Evolutionary conservation across 1,140 invertebrate species (phyloP).

Genomic region (Oryzaephilus surinamensis): DNA sequence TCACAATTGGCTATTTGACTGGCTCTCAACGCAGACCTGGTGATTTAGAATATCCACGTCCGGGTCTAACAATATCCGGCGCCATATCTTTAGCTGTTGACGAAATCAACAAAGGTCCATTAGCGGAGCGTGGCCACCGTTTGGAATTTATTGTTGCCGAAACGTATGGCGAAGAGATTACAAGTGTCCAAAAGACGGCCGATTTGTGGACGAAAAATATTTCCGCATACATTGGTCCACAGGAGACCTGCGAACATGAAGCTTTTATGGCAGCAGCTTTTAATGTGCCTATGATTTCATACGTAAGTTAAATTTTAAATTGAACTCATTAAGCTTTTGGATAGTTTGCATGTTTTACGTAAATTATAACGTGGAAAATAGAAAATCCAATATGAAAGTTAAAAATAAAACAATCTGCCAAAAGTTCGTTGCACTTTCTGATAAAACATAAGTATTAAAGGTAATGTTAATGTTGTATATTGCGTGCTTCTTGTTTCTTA

Average conservation of each 20-base stretch:
- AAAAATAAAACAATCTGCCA: no score
- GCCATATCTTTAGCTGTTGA: conserved; percentile 74
- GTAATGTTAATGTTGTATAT: no score
- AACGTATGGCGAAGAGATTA: conserved; percentile 81
- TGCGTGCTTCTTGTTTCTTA: no score
- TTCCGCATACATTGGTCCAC: conserved; percentile 85
- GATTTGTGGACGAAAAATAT: conserved; percentile 77
- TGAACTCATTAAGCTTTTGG: no score
- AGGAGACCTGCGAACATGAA: conserved; percentile 91
- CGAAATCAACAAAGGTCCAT: conserved; percentile 53
- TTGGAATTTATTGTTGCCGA: conserved; percentile 79
- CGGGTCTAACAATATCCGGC: conserved; percentile 64
- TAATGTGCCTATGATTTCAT: conserved; percentile 80
- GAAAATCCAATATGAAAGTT: no score
- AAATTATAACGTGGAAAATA: no score
- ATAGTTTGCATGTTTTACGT: no score
- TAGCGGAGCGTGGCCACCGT: conserved; percentile 51
- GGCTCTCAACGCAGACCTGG: conserved; percentile 63
- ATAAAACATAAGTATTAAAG: no score
- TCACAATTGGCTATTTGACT: conserved; percentile 64
- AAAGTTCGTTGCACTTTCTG: no score
- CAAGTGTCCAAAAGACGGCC: conserved; percentile 77
- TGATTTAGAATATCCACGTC: conserved; percentile 65
- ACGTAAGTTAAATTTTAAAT: conserved; percentile 47
- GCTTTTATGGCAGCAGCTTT: conserved; percentile 91